Percentiles rank a stretch among this genome's conserved stretches.
These are phyloP conservation scores for Callipepla californica DNA, from an alignment of 2,113 vertebrate species.

Conservation along the genomic window DNA sequence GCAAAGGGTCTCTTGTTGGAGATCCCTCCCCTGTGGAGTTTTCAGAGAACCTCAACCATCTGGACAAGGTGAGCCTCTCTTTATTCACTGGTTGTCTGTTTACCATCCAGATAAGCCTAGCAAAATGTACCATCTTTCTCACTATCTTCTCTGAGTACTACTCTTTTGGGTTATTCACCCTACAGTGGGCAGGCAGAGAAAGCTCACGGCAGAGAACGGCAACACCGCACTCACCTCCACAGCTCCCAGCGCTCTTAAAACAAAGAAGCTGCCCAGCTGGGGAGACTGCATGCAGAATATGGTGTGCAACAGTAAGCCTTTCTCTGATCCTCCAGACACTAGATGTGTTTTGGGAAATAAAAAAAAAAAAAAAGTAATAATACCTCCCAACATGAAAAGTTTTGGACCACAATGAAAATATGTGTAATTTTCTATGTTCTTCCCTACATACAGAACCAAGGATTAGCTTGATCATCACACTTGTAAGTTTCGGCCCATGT, in stretches of 20 bases:
- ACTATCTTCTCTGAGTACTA: too few relatives aligned
- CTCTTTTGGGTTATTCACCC: too few relatives aligned
- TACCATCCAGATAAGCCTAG: too few relatives aligned
- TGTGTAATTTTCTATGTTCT: neutral
- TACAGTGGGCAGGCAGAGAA: neutral
- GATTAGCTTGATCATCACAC: neutral
- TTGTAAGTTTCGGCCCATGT: fast-evolving
- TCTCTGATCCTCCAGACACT: neutral
- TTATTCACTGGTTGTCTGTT: too few relatives aligned
- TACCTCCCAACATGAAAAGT: neutral
- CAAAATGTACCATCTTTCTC: too few relatives aligned
- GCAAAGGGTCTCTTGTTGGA: too few relatives aligned
- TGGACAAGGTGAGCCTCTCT: too few relatives aligned
- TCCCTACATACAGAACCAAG: neutral
- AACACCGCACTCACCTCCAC: neutral
- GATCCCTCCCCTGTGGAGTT: too few relatives aligned
- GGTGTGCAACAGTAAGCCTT: neutral
- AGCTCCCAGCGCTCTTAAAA: neutral
- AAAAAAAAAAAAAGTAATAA: neutral
- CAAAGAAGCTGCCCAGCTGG: neutral
- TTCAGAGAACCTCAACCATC: too few relatives aligned
- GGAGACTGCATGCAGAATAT: neutral
- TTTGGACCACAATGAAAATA: neutral
- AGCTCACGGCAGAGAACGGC: neutral
- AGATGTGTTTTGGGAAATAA: neutral